Evolutionary conservation across 1,140 invertebrate genomes (phyloP).

Genomic region (Drosophila rufa): DNA sequence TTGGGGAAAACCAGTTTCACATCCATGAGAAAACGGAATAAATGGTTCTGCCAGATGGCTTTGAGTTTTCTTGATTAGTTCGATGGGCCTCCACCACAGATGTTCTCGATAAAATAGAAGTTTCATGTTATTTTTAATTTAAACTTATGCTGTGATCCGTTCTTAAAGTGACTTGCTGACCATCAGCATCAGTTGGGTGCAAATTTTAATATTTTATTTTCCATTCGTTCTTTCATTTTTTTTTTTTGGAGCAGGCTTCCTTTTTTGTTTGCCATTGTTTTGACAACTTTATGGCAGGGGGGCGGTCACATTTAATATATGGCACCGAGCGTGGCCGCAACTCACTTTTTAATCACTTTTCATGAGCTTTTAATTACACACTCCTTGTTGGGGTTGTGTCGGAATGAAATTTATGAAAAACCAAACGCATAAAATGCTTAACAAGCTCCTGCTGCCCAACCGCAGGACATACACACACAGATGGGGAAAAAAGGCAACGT

Average conservation of each 20-base stretch:
- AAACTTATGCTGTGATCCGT: background rate
- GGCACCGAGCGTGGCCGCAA: slow-evolving; percentile 58
- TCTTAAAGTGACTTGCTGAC: slow-evolving; percentile 16
- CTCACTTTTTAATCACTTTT: slow-evolving; percentile 82
- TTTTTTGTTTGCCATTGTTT: slow-evolving; percentile 58
- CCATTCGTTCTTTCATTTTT: background rate
- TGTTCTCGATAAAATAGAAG: slow-evolving; percentile 4
- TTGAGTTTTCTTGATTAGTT: slow-evolving; percentile 33
- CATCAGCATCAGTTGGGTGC: slow-evolving; percentile 26
- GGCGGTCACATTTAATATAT: slow-evolving; percentile 69
- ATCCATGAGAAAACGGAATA: slow-evolving; percentile 35
- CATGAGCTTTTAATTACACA: slow-evolving; percentile 81
- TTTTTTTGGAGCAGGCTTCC: background rate
- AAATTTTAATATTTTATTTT: slow-evolving; percentile 26
- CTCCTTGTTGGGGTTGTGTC: slow-evolving; percentile 44
- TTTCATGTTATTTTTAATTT: background rate
- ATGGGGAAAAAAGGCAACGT: background rate
- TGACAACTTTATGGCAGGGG: slow-evolving; percentile 68
- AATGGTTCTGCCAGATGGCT: slow-evolving; percentile 38
- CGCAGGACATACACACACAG: slow-evolving; percentile 23
- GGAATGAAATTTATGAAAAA: slow-evolving; percentile 68
- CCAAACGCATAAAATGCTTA: slow-evolving; percentile 70
- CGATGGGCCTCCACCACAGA: background rate
- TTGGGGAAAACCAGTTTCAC: slow-evolving; percentile 33
- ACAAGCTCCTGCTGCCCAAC: slow-evolving; percentile 55